phyloP scores from a whole-genome alignment of 1,140 invertebrate genomes.

The Acromyrmex echinatior region DNA sequence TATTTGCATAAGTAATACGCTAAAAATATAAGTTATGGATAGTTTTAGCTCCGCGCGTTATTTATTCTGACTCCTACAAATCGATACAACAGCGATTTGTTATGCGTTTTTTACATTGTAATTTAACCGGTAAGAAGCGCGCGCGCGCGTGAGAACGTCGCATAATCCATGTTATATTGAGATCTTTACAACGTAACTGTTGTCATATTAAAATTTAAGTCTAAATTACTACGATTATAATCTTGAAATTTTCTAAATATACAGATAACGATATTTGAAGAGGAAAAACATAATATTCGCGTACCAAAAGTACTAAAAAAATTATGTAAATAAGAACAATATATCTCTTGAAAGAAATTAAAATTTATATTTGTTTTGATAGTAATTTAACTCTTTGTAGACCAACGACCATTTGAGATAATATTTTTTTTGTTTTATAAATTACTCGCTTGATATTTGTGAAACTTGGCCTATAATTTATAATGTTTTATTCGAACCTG shows the following conservation, averaged over 20 bases:
- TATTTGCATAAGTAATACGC: constrained; percentile 17
- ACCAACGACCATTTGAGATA: too few species aligned
- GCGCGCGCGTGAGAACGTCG: background rate
- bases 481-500: too few species aligned
- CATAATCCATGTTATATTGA: background rate
- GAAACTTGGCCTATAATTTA: too few species aligned
- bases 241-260: background rate
- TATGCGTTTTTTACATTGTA: background rate
- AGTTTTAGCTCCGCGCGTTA: background rate
- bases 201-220: constrained; percentile 10
- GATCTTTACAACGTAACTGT: background rate
- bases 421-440: too few species aligned
- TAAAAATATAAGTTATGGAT: constrained; percentile 16
- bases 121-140: constrained; percentile 20
- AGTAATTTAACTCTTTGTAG: background rate
- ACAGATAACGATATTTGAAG: background rate
- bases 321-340: background rate
- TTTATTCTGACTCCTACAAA: background rate
- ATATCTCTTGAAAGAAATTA: background rate
- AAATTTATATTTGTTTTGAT: background rate
- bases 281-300: background rate
- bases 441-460: too few species aligned
- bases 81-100: background rate
- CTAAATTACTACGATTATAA: background rate
- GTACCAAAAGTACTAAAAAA: background rate